Percentiles rank a stretch among this genome's conserved stretches.
These are phyloP conservation scores for Psix sp. DNA, from an alignment of 1,140 invertebrate species.

Conservation along the genomic window DNA sequence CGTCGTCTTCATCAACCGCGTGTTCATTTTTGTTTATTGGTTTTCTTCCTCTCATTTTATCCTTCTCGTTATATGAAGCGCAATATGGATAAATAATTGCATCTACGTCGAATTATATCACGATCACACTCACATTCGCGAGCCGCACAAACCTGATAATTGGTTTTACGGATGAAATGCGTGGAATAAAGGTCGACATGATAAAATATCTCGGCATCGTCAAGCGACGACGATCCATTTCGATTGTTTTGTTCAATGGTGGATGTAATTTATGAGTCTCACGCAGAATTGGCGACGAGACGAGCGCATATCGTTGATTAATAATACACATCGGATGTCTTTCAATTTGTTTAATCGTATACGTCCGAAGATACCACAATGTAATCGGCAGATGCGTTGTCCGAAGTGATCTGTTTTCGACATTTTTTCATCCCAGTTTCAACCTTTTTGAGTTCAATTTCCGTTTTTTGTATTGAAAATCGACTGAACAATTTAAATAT, in stretches of 20 bases:
- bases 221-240: constrained; percentile 30
- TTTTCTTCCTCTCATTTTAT: too few relatives aligned
- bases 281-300: constrained; percentile 30
- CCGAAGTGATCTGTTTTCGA: too few relatives aligned
- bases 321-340: constrained; percentile 36
- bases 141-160: constrained; percentile 25
- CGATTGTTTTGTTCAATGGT: constrained; percentile 36
- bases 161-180: constrained; percentile 39
- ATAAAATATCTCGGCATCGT: constrained; percentile 38
- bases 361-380: too few relatives aligned
- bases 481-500: too few relatives aligned
- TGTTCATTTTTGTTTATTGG: neutral
- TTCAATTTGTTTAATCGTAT: constrained; percentile 23
- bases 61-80: neutral
- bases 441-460: too few relatives aligned
- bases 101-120: constrained; percentile 27
- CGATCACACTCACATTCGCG: constrained; percentile 30
- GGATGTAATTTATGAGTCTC: constrained; percentile 39
- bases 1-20: neutral
- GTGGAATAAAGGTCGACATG: constrained; percentile 36
- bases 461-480: too few relatives aligned
- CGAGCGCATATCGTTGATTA: constrained; percentile 31
- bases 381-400: too few relatives aligned
- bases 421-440: too few relatives aligned
- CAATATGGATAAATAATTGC: constrained; percentile 18